Evolutionary conservation across 2,888 invertebrate genomes (phyloP).

Genomic region (Pharmacophagus antenor): DNA sequence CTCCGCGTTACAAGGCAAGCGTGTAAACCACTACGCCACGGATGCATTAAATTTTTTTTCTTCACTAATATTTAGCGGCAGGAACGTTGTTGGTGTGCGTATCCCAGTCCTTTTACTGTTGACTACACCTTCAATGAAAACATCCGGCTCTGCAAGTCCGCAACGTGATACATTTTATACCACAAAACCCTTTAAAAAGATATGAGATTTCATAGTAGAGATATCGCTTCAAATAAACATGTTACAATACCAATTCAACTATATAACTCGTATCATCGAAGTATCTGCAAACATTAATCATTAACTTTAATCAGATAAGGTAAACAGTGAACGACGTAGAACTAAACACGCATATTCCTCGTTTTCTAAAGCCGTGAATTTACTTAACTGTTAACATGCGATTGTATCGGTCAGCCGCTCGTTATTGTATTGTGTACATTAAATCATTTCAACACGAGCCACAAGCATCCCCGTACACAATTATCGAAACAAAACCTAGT

Average conservation of each 20-base stretch:
- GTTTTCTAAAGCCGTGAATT: conserved; percentile 27
- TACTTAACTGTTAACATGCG: conserved; percentile 12
- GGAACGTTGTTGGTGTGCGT: no score
- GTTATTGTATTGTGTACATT: conserved; percentile 7
- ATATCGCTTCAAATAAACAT: background rate
- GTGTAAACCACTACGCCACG: no score
- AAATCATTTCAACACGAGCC: background rate
- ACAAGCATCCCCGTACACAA: no score
- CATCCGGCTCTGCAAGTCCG: no score
- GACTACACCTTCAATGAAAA: no score
- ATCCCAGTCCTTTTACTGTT: no score
- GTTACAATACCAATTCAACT: background rate
- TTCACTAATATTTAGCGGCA: no score
- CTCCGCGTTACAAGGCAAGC: no score
- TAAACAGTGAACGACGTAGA: conserved; percentile 16
- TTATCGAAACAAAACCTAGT: no score
- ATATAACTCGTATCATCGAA: background rate
- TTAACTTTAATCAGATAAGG: conserved; percentile 1
- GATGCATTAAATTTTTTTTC: no score
- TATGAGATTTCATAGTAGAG: background rate
- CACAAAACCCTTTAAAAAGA: background rate
- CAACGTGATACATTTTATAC: background rate
- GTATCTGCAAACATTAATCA: background rate
- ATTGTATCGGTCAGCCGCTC: conserved; percentile 9
- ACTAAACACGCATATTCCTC: conserved; percentile 24